Evolutionary conservation across 1,140 invertebrate genomes (phyloP).

Genomic region (Papilio aristodemus): DNA sequence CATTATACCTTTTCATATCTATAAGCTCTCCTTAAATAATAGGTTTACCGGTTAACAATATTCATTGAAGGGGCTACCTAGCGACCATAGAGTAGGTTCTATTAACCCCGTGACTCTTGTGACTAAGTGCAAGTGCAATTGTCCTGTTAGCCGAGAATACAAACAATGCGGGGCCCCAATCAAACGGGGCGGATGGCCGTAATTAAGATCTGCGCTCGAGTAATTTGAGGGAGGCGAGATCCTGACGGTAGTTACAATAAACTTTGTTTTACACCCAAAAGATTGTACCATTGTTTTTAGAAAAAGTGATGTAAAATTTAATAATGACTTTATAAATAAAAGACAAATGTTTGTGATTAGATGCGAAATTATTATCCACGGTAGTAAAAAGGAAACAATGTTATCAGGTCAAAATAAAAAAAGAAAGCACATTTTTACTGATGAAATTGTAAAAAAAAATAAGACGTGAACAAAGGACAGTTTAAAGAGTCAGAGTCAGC

Average conservation of each 20-base stretch:
- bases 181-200: slow-evolving; percentile 67
- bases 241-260: slow-evolving; percentile 3
- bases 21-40: neutral
- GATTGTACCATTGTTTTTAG: slow-evolving; percentile 1
- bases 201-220: slow-evolving; percentile 65
- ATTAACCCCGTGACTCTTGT: slow-evolving; percentile 49
- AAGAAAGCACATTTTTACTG: too few species aligned
- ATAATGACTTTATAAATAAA: neutral
- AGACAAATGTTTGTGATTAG: neutral
- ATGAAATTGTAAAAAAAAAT: too few species aligned
- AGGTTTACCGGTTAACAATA: neutral
- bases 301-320: too few species aligned
- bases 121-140: slow-evolving; percentile 67
- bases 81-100: slow-evolving; percentile 39
- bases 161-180: slow-evolving; percentile 71
- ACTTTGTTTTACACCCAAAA: neutral
- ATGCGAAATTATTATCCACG: neutral
- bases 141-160: slow-evolving; percentile 60
- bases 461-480: too few species aligned
- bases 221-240: slow-evolving; percentile 51
- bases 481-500: too few species aligned
- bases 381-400: neutral
- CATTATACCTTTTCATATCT: too few species aligned
- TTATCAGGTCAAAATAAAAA: neutral
- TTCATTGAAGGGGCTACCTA: slow-evolving; percentile 38